phyloP scores from a whole-genome alignment of 2,888 invertebrate species.

The Mycalesis mineus region DNA sequence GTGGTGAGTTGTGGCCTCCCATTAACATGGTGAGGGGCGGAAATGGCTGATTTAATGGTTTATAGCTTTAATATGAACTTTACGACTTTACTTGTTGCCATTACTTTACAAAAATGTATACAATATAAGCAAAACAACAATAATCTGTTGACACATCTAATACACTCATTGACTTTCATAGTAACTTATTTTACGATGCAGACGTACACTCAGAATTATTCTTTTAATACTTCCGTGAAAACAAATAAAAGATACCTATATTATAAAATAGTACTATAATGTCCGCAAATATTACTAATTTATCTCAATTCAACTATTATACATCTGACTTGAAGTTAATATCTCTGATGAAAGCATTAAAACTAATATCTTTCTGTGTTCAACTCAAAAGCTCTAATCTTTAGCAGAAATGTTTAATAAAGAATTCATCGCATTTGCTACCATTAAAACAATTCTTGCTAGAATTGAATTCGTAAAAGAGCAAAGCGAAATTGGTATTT shows the following conservation, averaged over 20 bases:
- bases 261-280: too few relatives aligned
- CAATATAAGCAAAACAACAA: too few relatives aligned
- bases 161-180: too few relatives aligned
- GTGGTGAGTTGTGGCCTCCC: constrained; percentile 11
- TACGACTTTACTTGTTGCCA: too few relatives aligned
- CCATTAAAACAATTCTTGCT: background rate
- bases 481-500: constrained; percentile 4
- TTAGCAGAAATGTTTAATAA: background rate
- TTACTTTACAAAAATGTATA: too few relatives aligned
- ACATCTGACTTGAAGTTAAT: background rate
- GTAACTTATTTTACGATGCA: too few relatives aligned
- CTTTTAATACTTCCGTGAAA: too few relatives aligned
- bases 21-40: constrained; percentile 11
- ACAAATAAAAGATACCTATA: too few relatives aligned
- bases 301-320: background rate
- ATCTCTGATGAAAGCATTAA: background rate
- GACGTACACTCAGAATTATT: too few relatives aligned
- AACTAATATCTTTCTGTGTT: background rate
- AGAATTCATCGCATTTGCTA: constrained; percentile 3
- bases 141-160: too few relatives aligned
- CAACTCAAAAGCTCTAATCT: background rate
- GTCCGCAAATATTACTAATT: background rate
- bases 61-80: too few relatives aligned
- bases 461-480: constrained; percentile 6
- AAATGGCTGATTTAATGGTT: background rate